Percentiles rank a stretch among this genome's conserved stretches.
These are phyloP conservation scores for Neodiprion virginianus DNA, from an alignment of 1,140 invertebrate genomes.

Conservation along the genomic window DNA sequence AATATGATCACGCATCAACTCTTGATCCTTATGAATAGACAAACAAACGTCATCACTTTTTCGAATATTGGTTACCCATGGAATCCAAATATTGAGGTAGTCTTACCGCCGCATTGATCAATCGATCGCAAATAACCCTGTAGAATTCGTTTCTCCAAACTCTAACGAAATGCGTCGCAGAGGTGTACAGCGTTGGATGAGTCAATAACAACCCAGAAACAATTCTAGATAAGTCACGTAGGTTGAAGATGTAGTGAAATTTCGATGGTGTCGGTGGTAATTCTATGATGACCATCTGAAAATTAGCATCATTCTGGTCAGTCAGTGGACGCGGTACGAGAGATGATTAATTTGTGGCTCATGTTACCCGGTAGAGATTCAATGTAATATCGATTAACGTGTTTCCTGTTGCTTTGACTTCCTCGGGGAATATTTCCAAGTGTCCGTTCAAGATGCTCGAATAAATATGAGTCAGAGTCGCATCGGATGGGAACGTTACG, in stretches of 20 bases:
- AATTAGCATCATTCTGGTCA: slow-evolving; percentile 18
- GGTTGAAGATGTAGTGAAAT: slow-evolving; percentile 94
- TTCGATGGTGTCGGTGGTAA: slow-evolving; percentile 90
- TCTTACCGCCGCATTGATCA: slow-evolving; percentile 75
- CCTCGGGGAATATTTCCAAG: slow-evolving; percentile 70
- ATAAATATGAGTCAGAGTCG: slow-evolving; percentile 84
- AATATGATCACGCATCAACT: slow-evolving; percentile 60
- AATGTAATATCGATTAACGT: slow-evolving; percentile 80
- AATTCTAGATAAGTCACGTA: slow-evolving; percentile 87
- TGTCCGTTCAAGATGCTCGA: slow-evolving; percentile 82
- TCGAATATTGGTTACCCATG: slow-evolving; percentile 5
- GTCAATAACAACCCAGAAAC: slow-evolving; percentile 81
- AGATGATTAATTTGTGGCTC: no score
- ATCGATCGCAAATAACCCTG: slow-evolving; percentile 84
- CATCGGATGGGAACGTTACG: slow-evolving; percentile 80
- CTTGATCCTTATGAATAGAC: slow-evolving; percentile 57
- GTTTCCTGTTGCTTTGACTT: slow-evolving; percentile 69
- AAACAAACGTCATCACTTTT: slow-evolving; percentile 14
- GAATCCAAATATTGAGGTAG: slow-evolving; percentile 3
- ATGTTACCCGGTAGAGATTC: slow-evolving; percentile 78
- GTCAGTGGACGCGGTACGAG: no score
- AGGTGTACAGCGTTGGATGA: slow-evolving; percentile 70
- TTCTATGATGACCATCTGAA: slow-evolving; percentile 72
- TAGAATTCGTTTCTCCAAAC: slow-evolving; percentile 91
- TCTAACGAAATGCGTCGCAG: slow-evolving; percentile 74